Evolutionary conservation across 2,888 invertebrate genomes (phyloP).

Genomic region (Cylindroiulus punctatus): DNA sequence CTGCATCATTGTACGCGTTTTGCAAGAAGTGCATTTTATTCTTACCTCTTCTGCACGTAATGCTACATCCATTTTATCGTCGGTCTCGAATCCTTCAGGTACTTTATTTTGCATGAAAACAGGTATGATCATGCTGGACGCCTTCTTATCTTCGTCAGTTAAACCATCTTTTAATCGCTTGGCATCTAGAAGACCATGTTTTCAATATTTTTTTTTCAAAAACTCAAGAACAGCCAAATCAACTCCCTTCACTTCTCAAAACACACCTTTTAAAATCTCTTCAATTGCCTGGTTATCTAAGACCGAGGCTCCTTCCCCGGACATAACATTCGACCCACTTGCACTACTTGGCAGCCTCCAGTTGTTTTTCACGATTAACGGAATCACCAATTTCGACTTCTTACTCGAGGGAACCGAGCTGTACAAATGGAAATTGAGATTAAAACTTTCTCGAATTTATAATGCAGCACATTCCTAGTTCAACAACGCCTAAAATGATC

Average conservation of each 20-base stretch:
- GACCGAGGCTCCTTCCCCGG: conserved; percentile 56
- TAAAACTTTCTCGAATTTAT: too few relatives aligned
- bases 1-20: too few relatives aligned
- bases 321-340: conserved; percentile 55
- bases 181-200: conserved; percentile 52
- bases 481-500: too few relatives aligned
- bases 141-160: conserved; percentile 25
- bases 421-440: not conserved
- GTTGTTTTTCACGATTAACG: conserved; percentile 65
- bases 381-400: conserved; percentile 65
- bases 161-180: conserved; percentile 44
- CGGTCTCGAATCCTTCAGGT: conserved; percentile 68
- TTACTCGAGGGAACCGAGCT: conserved; percentile 58
- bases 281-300: conserved; percentile 62
- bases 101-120: conserved; percentile 67
- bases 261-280: conserved; percentile 62
- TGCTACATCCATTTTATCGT: conserved; percentile 67
- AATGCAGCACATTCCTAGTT: too few relatives aligned
- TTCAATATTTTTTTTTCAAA: conserved; percentile 55
- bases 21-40: conserved; percentile 58
- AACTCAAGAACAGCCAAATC: not conserved
- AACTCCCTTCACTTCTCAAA: not conserved
- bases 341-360: conserved; percentile 62
- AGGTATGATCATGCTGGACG: conserved; percentile 63
- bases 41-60: conserved; percentile 65